phyloP scores from a whole-genome alignment of 1,140 invertebrate species.

The Procambarus virginalis region DNA sequence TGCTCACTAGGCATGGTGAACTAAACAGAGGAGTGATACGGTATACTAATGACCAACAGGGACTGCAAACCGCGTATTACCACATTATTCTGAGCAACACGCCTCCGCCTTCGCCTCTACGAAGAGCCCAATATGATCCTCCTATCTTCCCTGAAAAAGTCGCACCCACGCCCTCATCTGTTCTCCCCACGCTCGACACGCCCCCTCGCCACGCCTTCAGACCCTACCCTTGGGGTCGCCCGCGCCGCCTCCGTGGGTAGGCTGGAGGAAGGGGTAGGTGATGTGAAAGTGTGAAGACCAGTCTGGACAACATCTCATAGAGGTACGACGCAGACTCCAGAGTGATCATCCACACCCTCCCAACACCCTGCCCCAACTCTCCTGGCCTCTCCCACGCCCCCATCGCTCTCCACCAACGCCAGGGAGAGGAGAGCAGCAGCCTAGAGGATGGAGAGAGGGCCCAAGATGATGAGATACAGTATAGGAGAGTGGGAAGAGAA shows the following conservation, averaged over 20 bases:
- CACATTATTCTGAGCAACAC: slow-evolving; percentile 23
- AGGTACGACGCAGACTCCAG: neutral
- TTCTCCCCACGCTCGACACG: neutral
- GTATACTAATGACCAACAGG: neutral
- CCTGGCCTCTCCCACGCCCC: neutral
- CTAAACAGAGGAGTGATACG: no score
- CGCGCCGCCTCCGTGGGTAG: neutral
- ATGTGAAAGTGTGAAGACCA: neutral
- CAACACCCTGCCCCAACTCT: neutral
- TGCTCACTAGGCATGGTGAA: no score
- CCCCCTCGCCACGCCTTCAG: neutral
- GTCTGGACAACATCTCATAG: neutral
- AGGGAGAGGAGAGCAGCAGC: neutral
- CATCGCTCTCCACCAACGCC: neutral
- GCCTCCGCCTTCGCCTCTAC: slow-evolving; percentile 4
- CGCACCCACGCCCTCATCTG: neutral
- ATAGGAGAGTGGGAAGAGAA: neutral
- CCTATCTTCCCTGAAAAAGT: slow-evolving; percentile 21
- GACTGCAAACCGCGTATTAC: no score
- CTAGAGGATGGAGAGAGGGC: neutral
- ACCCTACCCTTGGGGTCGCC: neutral
- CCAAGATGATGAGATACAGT: neutral
- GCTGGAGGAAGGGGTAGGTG: neutral
- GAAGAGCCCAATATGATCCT: neutral
- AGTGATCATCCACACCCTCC: neutral